These are phyloP conservation scores for Eilema sororculum DNA, from an alignment of 2,888 invertebrate species.

Conservation along the genomic window DNA sequence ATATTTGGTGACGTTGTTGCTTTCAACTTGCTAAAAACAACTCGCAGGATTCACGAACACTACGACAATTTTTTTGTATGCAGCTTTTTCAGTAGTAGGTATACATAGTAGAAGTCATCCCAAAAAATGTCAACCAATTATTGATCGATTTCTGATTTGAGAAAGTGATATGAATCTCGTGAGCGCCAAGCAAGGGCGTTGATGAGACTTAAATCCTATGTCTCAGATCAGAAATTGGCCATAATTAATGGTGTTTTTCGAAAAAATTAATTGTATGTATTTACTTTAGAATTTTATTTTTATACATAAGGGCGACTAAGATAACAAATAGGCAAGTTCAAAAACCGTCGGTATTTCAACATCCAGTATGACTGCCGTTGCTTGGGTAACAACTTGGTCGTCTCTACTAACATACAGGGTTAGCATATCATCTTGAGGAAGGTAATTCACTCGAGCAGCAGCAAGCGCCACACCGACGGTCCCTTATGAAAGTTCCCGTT, in stretches of 20 bases:
- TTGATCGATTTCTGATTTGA: background rate
- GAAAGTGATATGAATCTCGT: background rate
- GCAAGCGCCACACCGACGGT: conserved; percentile 3
- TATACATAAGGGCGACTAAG: background rate
- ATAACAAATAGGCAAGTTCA: background rate
- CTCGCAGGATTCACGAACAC: too few species aligned
- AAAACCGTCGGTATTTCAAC: background rate
- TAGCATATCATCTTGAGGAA: background rate
- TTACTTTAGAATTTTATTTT: background rate
- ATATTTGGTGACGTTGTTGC: background rate
- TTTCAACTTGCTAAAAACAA: background rate
- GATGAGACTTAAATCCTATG: too few species aligned
- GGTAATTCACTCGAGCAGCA: background rate
- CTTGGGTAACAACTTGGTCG: conserved; percentile 4
- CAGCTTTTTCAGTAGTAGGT: background rate
- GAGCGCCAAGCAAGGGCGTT: too few species aligned
- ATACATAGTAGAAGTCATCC: too few species aligned
- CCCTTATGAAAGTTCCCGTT: background rate
- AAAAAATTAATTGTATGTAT: background rate
- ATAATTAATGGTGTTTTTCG: background rate
- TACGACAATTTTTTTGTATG: background rate
- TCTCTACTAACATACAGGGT: background rate
- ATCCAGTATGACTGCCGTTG: background rate
- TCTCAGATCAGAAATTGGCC: too few species aligned
- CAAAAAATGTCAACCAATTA: background rate